Evolutionary conservation across 2,113 vertebrate genomes (phyloP), one percentile per base, ranked within the genome.

Genomic region (Aythya baeri): DNA sequence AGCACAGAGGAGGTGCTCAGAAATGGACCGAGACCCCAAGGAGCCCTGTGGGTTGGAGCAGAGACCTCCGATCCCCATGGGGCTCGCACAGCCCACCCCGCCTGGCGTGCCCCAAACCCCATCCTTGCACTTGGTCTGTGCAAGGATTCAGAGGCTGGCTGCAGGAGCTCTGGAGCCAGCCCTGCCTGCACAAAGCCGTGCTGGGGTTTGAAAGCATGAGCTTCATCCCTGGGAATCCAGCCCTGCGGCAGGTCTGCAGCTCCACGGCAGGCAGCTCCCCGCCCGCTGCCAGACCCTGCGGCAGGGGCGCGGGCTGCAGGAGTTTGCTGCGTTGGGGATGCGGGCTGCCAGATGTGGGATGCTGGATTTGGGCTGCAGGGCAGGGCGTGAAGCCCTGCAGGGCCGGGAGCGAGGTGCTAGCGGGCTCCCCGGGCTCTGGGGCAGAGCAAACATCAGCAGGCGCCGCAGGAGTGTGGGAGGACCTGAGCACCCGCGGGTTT

Each of bases 351-450:
- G 52, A 26, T 84, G n/a, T 31, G 41, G 46, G 82, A 34, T 73
- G 26, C 63, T 1, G 0, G 31, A 38, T 92, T 68, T 88, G 67
- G 67, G 90, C 31, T 87, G 61, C 49, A 52, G 74, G 31, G 44
- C 62, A 17, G n/a, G 70, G 23, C 6, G 32, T 13, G 57, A 92
- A 83, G 34, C 52, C 65, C 31, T 4, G 1, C 8, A 2, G 38
- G 71, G 70, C 26, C 0, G 0, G 46, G 50, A 74, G 22, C 0
- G 0, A 82, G 63, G n/a, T 77, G 44, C 55, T 11, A 26, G 20
- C 0, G 4, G 91, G 44, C 41, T 41, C 9, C 46, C 44, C 2
- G 12, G 54, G 41, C 79, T 27, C 31, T 25, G 54, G 36, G 25
- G 36, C 17, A 9, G 46, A 95, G 59, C 75, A 76, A 66, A 91